Conservation (phyloP, 2,797 vertebrate genomes). For the Microhierax caerulescens region DNA sequence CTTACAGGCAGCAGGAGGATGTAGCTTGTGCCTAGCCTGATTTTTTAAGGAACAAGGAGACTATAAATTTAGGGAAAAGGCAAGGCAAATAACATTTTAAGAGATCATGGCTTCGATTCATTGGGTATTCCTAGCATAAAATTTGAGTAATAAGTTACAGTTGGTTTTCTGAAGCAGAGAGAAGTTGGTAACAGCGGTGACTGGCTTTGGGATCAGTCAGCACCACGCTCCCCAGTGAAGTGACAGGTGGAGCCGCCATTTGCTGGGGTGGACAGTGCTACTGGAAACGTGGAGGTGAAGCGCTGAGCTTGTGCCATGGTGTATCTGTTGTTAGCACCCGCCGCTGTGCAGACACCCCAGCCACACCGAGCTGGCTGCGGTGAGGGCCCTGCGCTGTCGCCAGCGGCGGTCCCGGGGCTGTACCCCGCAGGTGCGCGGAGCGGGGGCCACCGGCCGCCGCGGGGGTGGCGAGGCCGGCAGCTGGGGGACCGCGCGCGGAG, state of each 20-base stretch:
- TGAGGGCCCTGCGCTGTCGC: not conserved
- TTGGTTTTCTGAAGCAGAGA: not conserved
- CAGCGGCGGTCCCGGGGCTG: no score
- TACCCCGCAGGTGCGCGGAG: accelerated
- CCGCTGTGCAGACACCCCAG: not conserved
- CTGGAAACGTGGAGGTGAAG: not conserved
- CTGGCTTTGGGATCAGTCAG: not conserved
- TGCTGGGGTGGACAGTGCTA: no score
- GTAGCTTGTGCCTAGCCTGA: not conserved
- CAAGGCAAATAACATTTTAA: not conserved
- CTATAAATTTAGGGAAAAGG: not conserved
- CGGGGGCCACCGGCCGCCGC: not conserved
- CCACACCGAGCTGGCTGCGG: no score
- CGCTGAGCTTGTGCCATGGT: not conserved
- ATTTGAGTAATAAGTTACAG: not conserved
- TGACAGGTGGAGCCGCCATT: not conserved
- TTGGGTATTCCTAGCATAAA: not conserved
- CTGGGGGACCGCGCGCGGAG: no score
- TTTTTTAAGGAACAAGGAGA: not conserved
- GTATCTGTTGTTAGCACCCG: no score
- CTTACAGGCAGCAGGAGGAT: not conserved
- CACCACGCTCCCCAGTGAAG: accelerated
- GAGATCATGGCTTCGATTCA: not conserved
- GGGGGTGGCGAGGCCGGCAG: no score
- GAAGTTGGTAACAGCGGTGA: not conserved